These are phyloP conservation scores for Caerostris darwini DNA, from an alignment of 1,140 invertebrate species.

Conservation along the genomic window DNA sequence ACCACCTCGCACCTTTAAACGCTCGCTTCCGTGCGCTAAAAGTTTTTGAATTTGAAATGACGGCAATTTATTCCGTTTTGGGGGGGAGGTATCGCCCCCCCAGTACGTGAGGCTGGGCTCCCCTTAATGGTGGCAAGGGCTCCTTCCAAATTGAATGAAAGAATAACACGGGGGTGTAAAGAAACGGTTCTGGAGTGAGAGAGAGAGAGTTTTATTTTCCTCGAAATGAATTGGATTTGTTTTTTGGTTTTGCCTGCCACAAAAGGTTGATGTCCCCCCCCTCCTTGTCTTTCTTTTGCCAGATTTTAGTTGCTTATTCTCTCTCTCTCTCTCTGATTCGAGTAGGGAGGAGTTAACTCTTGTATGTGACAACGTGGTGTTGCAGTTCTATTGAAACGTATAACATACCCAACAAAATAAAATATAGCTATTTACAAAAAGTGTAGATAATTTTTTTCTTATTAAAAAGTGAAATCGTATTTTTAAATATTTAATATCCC, in stretches of 20 bases:
- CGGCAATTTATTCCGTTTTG: slow-evolving; percentile 73
- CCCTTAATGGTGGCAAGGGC: slow-evolving; percentile 60
- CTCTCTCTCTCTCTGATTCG: neutral
- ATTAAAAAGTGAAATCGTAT: no score
- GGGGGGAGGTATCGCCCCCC: neutral
- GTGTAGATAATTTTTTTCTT: no score
- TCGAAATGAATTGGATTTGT: slow-evolving; percentile 67
- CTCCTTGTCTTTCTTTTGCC: neutral
- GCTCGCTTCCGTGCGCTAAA: slow-evolving; percentile 75
- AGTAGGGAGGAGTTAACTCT: neutral
- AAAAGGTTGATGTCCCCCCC: neutral
- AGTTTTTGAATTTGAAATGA: slow-evolving; percentile 78
- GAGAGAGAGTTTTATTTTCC: slow-evolving; percentile 53
- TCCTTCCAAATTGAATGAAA: slow-evolving; percentile 72
- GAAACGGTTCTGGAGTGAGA: neutral
- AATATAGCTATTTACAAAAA: no score
- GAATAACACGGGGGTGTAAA: slow-evolving; percentile 45
- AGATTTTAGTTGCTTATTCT: neutral
- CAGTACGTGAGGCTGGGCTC: slow-evolving; percentile 7
- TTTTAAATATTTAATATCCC: no score
- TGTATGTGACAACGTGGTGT: neutral
- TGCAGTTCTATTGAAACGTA: neutral
- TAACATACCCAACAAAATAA: no score
- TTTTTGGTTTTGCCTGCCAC: neutral
- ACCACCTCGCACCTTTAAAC: slow-evolving; percentile 71